Conservation (phyloP, 1,140 invertebrate genomes). For the Brachionus angularis region DNA sequence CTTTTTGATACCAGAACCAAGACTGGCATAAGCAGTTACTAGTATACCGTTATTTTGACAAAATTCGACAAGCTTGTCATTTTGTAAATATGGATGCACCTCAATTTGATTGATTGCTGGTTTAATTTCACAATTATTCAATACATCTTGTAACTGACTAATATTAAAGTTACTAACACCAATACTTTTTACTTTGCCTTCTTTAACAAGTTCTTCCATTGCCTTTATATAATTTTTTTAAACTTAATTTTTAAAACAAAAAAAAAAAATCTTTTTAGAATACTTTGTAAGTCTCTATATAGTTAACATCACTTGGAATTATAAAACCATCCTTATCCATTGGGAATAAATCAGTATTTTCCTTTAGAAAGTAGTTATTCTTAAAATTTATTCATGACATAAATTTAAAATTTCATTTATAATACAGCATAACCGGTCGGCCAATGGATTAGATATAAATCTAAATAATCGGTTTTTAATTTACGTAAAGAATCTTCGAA, state of each 20-base stretch:
- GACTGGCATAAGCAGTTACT: conserved; percentile 24
- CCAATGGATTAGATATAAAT: conserved; percentile 55
- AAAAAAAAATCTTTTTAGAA: not conserved
- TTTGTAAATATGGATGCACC: conserved; percentile 58
- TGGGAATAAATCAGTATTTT: too few relatives aligned
- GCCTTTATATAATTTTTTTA: too few relatives aligned
- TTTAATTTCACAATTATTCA: conserved; percentile 50
- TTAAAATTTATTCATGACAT: too few relatives aligned
- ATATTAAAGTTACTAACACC: conserved; percentile 57
- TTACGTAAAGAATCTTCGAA: conserved; percentile 52
- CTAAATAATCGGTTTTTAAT: conserved; percentile 53
- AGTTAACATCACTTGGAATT: conserved; percentile 45
- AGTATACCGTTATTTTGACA: conserved; percentile 51
- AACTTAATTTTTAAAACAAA: not conserved
- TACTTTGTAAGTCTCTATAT: not conserved
- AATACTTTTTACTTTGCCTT: conserved; percentile 48
- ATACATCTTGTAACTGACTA: conserved; percentile 51
- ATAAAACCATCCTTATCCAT: conserved; percentile 50
- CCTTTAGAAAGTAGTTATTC: too few relatives aligned
- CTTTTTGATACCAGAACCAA: conserved; percentile 14
- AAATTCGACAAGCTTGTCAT: conserved; percentile 48
- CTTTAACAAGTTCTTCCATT: conserved; percentile 8
- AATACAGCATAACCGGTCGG: conserved; percentile 49
- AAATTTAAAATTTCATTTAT: conserved; percentile 50
- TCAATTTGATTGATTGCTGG: conserved; percentile 59